These are phyloP conservation scores for Caenorhabditis remanei DNA, from an alignment of 1,140 invertebrate species.

Conservation along the genomic window DNA sequence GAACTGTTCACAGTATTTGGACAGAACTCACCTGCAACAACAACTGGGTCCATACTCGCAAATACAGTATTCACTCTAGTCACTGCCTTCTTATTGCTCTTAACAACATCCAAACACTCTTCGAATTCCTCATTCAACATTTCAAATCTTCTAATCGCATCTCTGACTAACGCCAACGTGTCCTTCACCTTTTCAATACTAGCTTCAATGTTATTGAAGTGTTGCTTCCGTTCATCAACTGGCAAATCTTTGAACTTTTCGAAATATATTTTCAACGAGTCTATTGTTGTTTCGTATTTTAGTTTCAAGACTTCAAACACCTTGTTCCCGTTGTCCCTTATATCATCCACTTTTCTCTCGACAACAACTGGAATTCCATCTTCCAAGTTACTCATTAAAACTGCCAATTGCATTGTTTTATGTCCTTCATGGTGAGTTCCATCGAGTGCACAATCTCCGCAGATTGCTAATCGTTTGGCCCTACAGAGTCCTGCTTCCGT, in stretches of 20 bases:
- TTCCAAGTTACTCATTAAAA: not conserved
- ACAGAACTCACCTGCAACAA: not conserved
- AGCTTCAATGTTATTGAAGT: constrained; percentile 24
- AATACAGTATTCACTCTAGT: not conserved
- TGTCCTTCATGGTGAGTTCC: constrained; percentile 13
- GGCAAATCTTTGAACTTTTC: not conserved
- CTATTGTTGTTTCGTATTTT: not conserved
- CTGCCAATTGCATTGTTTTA: constrained; percentile 15
- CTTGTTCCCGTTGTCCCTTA: not conserved
- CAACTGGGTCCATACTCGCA: not conserved
- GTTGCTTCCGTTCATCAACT: not conserved
- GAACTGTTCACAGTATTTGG: too few relatives aligned
- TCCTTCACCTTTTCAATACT: not conserved
- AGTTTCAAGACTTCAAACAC: not conserved
- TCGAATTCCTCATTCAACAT: not conserved
- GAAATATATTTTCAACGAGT: not conserved
- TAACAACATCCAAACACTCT: not conserved
- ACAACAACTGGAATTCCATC: not conserved
- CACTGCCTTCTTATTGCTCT: not conserved
- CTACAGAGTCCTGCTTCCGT: not conserved
- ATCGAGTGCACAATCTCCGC: constrained; percentile 16
- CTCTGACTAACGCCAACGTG: not conserved
- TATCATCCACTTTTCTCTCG: not conserved
- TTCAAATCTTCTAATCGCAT: not conserved
- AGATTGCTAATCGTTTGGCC: constrained; percentile 2